Conservation (phyloP, 2,797 vertebrate species). For the Graptemys geographica region DNA sequence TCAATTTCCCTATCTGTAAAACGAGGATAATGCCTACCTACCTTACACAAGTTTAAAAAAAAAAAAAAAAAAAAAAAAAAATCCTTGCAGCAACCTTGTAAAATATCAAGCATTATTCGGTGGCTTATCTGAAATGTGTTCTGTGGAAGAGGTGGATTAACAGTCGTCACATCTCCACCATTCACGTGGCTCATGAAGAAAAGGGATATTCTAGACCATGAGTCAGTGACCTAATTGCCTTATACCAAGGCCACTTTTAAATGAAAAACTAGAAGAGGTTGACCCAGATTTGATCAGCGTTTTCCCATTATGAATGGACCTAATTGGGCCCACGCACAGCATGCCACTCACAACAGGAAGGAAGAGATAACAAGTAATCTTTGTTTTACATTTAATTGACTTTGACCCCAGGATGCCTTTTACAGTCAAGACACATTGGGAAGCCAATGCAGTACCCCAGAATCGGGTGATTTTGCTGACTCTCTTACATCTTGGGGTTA, state of each 20-base stretch:
- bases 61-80: too few species aligned
- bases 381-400: not conserved
- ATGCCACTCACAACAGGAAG: not conserved
- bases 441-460: not conserved
- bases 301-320: not conserved
- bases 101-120: not conserved
- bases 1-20: not conserved
- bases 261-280: not conserved
- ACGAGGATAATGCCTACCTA: not conserved
- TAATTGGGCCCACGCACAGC: not conserved
- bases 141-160: not conserved
- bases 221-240: not conserved
- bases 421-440: not conserved
- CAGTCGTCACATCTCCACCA: not conserved
- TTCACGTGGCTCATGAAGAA: not conserved
- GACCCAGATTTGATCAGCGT: not conserved
- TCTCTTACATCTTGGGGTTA: not conserved
- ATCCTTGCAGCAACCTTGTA: not conserved
- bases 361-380: not conserved
- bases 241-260: slow-evolving; percentile 1
- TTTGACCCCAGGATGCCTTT: not conserved
- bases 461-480: not conserved
- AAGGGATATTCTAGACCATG: not conserved
- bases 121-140: not conserved
- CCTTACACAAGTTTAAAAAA: not conserved